phyloP scores from a whole-genome alignment of 2,888 invertebrate genomes.

The Sisyra nigra region DNA sequence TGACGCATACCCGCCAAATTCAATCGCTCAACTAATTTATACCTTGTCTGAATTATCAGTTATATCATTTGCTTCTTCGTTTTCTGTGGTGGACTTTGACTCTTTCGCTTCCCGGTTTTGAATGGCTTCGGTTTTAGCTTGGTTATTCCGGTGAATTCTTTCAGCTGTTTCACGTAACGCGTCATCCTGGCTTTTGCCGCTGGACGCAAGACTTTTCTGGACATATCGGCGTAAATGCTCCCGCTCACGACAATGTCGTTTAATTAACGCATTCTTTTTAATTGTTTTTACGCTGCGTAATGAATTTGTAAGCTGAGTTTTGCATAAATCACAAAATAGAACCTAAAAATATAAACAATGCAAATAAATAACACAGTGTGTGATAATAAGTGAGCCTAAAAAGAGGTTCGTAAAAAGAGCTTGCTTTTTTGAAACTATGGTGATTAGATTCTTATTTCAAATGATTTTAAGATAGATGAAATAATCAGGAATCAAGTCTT shows the following conservation, averaged over 20 bases:
- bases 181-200: slow-evolving; percentile 37
- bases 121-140: slow-evolving; percentile 24
- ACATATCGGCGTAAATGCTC: slow-evolving; percentile 63
- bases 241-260: slow-evolving; percentile 58
- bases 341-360: slow-evolving; percentile 22
- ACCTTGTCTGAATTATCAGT: neutral
- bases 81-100: slow-evolving; percentile 14
- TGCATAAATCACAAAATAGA: slow-evolving; percentile 66
- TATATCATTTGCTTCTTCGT: slow-evolving; percentile 10
- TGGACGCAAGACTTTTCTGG: slow-evolving; percentile 35
- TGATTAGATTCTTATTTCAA: too few relatives aligned
- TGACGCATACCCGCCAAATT: neutral
- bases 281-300: slow-evolving; percentile 18
- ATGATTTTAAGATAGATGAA: too few relatives aligned
- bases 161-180: slow-evolving; percentile 56
- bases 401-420: too few relatives aligned
- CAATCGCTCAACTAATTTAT: neutral
- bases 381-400: too few relatives aligned
- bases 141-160: slow-evolving; percentile 43
- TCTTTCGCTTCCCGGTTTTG: slow-evolving; percentile 17
- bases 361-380: too few relatives aligned
- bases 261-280: slow-evolving; percentile 37
- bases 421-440: too few relatives aligned
- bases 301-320: slow-evolving; percentile 45
- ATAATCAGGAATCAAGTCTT: too few relatives aligned